These are phyloP conservation scores for Diplodus puntazzo DNA, from an alignment of 2,797 vertebrate genomes.

Conservation along the genomic window DNA sequence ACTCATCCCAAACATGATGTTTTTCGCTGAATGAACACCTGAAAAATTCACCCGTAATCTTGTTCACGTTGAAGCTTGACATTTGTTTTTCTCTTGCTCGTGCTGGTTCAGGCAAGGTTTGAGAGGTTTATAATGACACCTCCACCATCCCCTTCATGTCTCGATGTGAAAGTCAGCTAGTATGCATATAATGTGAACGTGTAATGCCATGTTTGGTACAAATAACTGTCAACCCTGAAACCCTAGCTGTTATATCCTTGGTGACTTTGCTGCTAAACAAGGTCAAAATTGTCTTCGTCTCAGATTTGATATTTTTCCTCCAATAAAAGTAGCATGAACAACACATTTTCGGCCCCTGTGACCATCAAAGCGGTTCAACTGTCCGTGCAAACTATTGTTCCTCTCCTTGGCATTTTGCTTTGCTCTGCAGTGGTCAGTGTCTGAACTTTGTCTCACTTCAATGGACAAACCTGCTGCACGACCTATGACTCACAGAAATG, in stretches of 20 bases:
- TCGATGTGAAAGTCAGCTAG: too few species aligned
- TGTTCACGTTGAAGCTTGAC: too few species aligned
- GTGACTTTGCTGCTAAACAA: not conserved
- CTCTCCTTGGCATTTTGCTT: slow-evolving; percentile 60
- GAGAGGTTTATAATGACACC: too few species aligned
- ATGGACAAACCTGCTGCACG: slow-evolving; percentile 41
- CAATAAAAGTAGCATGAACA: not conserved
- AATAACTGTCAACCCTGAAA: too few species aligned
- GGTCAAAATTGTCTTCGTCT: not conserved
- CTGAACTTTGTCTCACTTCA: slow-evolving; percentile 65
- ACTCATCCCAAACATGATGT: slow-evolving; percentile 24
- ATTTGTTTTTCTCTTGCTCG: too few species aligned
- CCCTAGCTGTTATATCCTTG: too few species aligned
- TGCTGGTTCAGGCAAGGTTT: too few species aligned
- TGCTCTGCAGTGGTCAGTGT: slow-evolving; percentile 29
- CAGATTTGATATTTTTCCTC: not conserved
- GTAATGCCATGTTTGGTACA: too few species aligned
- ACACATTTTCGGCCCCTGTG: not conserved
- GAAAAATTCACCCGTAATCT: too few species aligned
- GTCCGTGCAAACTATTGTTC: slow-evolving; percentile 27
- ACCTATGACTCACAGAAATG: slow-evolving; percentile 52
- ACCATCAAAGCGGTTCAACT: slow-evolving; percentile 10
- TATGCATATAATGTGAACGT: too few species aligned
- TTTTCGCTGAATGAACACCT: not conserved
- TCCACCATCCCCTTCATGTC: too few species aligned